Conservation (phyloP, 2,888 invertebrate genomes). For the Drosophila meridiana region DNA sequence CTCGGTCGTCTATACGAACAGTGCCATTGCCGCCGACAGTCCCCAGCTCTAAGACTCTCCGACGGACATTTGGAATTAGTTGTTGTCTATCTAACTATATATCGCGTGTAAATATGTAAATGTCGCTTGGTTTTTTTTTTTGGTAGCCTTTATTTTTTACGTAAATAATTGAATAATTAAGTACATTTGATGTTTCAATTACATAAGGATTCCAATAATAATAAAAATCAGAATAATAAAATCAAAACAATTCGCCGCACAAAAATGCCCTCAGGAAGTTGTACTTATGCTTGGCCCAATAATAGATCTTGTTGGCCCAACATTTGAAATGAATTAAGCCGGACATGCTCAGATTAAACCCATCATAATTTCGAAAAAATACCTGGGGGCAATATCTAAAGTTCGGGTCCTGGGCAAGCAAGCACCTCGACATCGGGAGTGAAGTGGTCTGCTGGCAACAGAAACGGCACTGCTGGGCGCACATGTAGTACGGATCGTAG, state of each 20-base stretch:
- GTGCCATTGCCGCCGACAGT: constrained; percentile 53
- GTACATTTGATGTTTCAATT: constrained; percentile 66
- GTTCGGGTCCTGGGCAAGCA: too few relatives aligned
- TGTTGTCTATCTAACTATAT: constrained; percentile 8
- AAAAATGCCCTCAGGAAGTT: background rate
- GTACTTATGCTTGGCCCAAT: background rate
- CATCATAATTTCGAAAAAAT: too few relatives aligned
- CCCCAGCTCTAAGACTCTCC: constrained; percentile 45
- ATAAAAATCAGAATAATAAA: constrained; percentile 26
- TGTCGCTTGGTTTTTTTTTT: constrained; percentile 37
- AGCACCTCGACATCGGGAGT: too few relatives aligned
- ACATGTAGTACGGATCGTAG: background rate
- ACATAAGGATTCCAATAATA: constrained; percentile 55
- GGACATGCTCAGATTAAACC: too few relatives aligned
- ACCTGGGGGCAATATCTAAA: too few relatives aligned
- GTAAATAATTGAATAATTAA: constrained; percentile 27
- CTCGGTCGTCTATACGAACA: constrained; percentile 60
- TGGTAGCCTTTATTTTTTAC: constrained; percentile 39
- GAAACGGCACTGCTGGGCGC: rapidly evolving
- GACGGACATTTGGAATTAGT: background rate
- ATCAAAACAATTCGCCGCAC: background rate
- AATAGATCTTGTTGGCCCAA: background rate
- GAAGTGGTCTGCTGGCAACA: too few relatives aligned
- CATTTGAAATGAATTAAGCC: background rate
- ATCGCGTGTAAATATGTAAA: constrained; percentile 56